These are phyloP conservation scores for Caenorhabditis doughertyi DNA, from an alignment of 2,888 invertebrate genomes.

Conservation along the genomic window DNA sequence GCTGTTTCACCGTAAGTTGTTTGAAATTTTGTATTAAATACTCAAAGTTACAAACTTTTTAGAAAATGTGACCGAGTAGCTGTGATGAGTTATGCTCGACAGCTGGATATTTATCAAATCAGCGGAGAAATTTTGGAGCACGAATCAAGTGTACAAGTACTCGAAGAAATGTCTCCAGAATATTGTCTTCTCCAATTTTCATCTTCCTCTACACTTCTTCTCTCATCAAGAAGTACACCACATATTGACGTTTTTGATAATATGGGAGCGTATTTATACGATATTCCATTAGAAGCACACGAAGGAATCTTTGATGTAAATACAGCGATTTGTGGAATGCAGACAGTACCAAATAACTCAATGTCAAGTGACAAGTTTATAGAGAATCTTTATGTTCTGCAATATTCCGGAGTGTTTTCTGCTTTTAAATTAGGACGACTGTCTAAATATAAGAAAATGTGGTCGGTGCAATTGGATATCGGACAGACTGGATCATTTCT, in stretches of 20 bases:
- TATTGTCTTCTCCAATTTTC: slow-evolving; percentile 73
- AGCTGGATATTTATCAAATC: slow-evolving; percentile 65
- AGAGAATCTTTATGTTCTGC: slow-evolving; percentile 69
- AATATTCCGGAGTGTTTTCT: slow-evolving; percentile 73
- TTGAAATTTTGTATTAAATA: too few relatives aligned
- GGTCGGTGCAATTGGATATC: slow-evolving; percentile 63
- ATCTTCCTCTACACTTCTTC: slow-evolving; percentile 62
- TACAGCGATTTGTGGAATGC: slow-evolving; percentile 65
- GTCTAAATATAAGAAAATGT: slow-evolving; percentile 63
- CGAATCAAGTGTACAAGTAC: slow-evolving; percentile 72
- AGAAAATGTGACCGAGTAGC: slow-evolving; percentile 69
- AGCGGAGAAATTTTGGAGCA: slow-evolving; percentile 58
- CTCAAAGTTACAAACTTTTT: too few relatives aligned
- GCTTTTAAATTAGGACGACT: slow-evolving; percentile 72
- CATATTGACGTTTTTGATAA: slow-evolving; percentile 75
- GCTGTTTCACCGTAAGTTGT: slow-evolving; percentile 73
- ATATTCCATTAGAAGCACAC: slow-evolving; percentile 66
- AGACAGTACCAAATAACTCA: slow-evolving; percentile 42
- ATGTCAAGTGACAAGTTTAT: slow-evolving; percentile 61
- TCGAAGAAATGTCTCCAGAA: slow-evolving; percentile 71
- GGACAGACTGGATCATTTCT: slow-evolving; percentile 64
- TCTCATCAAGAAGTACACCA: slow-evolving; percentile 72
- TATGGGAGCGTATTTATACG: slow-evolving; percentile 72
- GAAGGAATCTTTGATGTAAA: slow-evolving; percentile 65
- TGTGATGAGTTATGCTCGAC: slow-evolving; percentile 65